phyloP scores from a whole-genome alignment of 35 echinoderm and acorn worm genomes.

The Holothuria glaberrima region DNA sequence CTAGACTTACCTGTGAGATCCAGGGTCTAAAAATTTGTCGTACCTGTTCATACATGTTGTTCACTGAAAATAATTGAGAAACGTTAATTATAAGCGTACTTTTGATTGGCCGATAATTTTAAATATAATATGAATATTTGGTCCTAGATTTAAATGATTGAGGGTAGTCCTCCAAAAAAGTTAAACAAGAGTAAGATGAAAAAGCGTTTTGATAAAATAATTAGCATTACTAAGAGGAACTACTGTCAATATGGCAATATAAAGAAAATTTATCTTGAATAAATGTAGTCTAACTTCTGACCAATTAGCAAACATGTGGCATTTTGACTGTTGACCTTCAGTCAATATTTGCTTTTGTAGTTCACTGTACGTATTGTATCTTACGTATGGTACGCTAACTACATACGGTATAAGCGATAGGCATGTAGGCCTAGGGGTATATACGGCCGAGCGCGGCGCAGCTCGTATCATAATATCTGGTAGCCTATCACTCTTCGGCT shows the following conservation, averaged over 20 bases:
- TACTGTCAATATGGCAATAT: no score
- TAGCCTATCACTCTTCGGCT: conserved; percentile 6
- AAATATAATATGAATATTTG: not conserved
- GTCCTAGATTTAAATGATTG: no score
- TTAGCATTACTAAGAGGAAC: no score
- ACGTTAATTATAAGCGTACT: not conserved
- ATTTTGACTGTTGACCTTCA: conserved; percentile 49
- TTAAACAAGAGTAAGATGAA: no score
- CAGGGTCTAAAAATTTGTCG: no score
- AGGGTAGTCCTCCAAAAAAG: no score
- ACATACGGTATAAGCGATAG: not conserved
- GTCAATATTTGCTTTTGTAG: conserved; percentile 29
- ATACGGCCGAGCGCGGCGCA: not conserved
- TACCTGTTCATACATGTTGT: no score
- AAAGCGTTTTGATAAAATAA: no score
- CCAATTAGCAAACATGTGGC: conserved; percentile 58
- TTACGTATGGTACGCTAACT: not conserved
- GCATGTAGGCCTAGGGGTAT: not conserved
- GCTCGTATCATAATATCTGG: conserved; percentile 6
- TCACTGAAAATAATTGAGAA: no score
- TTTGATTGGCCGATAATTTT: not conserved
- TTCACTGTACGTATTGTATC: not conserved
- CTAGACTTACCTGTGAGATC: no score
- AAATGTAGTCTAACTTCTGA: not conserved
- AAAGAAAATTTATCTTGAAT: no score